A percentile compares a stretch with the other conserved stretches of the same genome.
Conservation (phyloP, 2,888 invertebrate species). For the Nysson spinosus region DNA sequence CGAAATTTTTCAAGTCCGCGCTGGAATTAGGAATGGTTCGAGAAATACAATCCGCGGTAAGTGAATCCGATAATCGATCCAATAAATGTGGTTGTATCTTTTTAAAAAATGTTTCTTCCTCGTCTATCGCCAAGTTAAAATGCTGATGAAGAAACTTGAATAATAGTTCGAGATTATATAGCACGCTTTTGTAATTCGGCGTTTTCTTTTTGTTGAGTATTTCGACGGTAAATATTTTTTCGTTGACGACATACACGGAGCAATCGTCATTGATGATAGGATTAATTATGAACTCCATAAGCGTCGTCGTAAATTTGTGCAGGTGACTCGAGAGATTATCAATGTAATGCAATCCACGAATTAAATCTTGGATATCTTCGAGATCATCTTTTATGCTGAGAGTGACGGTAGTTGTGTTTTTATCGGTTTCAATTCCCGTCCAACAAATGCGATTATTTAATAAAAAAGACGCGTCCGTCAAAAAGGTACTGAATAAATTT, state of each 20-base stretch:
- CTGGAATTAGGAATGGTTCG: constrained; percentile 87
- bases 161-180: constrained; percentile 80
- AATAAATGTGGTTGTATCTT: constrained; percentile 79
- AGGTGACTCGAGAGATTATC: constrained; percentile 79
- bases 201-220: constrained; percentile 72
- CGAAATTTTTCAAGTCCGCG: constrained; percentile 84
- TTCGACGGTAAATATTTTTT: constrained; percentile 76
- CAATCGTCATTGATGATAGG: constrained; percentile 80
- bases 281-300: constrained; percentile 80
- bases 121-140: constrained; percentile 79
- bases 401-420: constrained; percentile 17
- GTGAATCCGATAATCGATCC: constrained; percentile 81
- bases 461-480: constrained; percentile 74
- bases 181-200: constrained; percentile 79
- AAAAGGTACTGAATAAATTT: constrained; percentile 77
- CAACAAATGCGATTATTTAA: constrained; percentile 79
- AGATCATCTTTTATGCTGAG: constrained; percentile 59
- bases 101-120: constrained; percentile 78
- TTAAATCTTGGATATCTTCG: constrained; percentile 72
- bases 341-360: constrained; percentile 74
- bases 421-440: constrained; percentile 55
- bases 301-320: constrained; percentile 80
- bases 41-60: constrained; percentile 86
- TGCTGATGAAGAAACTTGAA: constrained; percentile 81
- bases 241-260: constrained; percentile 76